phyloP scores from a whole-genome alignment of 2,888 invertebrate genomes.

The Cepaea hortensis region DNA sequence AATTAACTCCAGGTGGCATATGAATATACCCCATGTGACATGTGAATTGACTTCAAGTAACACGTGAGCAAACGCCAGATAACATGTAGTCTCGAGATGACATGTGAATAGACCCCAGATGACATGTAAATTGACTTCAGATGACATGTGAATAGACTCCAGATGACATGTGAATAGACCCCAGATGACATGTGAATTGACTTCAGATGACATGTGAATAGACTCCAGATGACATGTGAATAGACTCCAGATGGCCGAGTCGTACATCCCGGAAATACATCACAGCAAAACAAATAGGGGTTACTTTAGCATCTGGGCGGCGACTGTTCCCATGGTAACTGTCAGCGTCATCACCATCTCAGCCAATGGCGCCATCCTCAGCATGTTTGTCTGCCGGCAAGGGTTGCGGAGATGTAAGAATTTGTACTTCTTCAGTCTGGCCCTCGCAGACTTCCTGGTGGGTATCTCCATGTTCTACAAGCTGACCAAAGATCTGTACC shows the following conservation, averaged over 20 bases:
- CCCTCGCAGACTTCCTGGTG: conserved; percentile 65
- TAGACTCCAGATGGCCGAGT: conserved; percentile 26
- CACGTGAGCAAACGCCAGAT: no score
- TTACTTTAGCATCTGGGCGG: conserved; percentile 50
- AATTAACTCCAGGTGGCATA: no score
- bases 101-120: conserved; percentile 1
- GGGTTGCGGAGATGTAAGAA: conserved; percentile 65
- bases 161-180: neutral
- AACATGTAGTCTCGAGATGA: neutral
- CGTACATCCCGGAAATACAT: neutral
- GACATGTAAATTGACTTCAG: neutral
- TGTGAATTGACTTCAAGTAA: neutral
- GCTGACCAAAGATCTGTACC: conserved; percentile 30
- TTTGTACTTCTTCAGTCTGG: conserved; percentile 66
- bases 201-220: no score
- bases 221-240: neutral
- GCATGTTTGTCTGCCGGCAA: conserved; percentile 62
- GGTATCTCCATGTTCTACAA: conserved; percentile 63
- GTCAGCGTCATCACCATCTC: conserved; percentile 61
- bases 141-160: no score
- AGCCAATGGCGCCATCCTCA: conserved; percentile 64
- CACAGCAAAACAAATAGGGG: neutral
- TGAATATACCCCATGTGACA: neutral
- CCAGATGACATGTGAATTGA: conserved; percentile 6
- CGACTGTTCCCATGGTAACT: conserved; percentile 60